Evolutionary conservation across 2,888 invertebrate species (phyloP).

Genomic region (Cloeon dipterum): DNA sequence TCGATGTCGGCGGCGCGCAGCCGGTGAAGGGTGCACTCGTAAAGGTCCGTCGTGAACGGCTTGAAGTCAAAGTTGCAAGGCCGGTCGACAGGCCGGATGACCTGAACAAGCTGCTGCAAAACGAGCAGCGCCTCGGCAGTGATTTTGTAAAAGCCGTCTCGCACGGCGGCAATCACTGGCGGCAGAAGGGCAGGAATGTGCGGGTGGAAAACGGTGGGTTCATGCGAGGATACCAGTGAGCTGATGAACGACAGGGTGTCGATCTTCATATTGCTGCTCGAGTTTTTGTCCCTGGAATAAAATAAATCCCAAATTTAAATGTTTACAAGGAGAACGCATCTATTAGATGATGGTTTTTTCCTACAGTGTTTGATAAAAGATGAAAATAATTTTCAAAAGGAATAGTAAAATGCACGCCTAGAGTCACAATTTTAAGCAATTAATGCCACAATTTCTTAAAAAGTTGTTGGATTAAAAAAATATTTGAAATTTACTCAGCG

Average conservation of each 20-base stretch:
- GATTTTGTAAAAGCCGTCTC: slow-evolving; percentile 96
- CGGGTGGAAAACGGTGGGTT: slow-evolving; percentile 52
- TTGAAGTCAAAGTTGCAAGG: slow-evolving; percentile 42
- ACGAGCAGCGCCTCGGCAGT: slow-evolving; percentile 89
- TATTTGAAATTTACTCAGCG: too few relatives aligned
- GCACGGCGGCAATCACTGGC: slow-evolving; percentile 69
- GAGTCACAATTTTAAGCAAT: background rate
- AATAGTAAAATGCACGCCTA: background rate
- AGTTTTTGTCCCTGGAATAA: slow-evolving; percentile 53
- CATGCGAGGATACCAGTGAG: slow-evolving; percentile 57
- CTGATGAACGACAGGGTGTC: slow-evolving; percentile 85
- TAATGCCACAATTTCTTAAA: too few relatives aligned
- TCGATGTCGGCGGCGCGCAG: slow-evolving; percentile 91
- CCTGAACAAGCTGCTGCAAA: slow-evolving; percentile 80
- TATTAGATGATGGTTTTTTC: too few relatives aligned
- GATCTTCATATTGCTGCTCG: slow-evolving; percentile 94
- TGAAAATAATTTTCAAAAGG: background rate
- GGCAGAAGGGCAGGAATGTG: slow-evolving; percentile 59
- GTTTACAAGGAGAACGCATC: background rate
- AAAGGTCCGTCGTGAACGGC: slow-evolving; percentile 33
- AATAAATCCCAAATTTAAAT: slow-evolving; percentile 5
- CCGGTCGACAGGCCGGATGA: slow-evolving; percentile 52
- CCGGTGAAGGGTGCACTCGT: slow-evolving; percentile 62
- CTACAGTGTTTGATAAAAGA: too few relatives aligned
- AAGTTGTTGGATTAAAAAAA: too few relatives aligned